These are phyloP conservation scores for Mizuhopecten yessoensis DNA, from an alignment of 1,140 invertebrate genomes.

Conservation along the genomic window DNA sequence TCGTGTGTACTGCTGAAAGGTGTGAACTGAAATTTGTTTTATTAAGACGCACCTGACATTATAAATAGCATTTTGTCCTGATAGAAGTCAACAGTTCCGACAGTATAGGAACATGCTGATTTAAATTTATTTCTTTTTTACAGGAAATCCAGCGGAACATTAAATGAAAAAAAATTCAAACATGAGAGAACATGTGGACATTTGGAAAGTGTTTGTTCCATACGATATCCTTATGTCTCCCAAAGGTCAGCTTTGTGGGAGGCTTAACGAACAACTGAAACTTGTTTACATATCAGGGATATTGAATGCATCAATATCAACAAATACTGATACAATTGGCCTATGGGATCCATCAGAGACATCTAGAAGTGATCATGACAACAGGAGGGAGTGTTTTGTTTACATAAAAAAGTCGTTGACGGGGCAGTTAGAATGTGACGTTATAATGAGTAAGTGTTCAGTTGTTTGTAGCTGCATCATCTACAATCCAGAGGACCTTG, in stretches of 20 bases:
- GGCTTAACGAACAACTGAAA: slow-evolving; percentile 43
- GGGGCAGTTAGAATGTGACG: slow-evolving; percentile 51
- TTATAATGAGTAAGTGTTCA: background rate
- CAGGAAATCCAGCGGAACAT: too few species aligned
- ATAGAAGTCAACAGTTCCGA: too few species aligned
- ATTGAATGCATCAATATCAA: background rate
- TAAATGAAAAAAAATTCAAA: background rate
- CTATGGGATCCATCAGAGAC: background rate
- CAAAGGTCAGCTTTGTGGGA: slow-evolving; percentile 53
- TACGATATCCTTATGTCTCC: slow-evolving; percentile 43
- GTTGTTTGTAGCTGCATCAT: slow-evolving; percentile 59
- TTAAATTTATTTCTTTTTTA: too few species aligned
- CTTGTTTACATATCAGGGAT: slow-evolving; percentile 55
- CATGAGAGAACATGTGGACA: background rate
- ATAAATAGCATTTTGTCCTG: too few species aligned
- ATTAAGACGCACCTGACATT: too few species aligned
- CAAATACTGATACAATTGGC: slow-evolving; percentile 11
- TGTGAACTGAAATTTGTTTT: too few species aligned
- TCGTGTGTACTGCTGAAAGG: too few species aligned
- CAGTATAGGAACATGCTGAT: too few species aligned
- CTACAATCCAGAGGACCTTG: slow-evolving; percentile 58
- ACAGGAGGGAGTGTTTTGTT: background rate
- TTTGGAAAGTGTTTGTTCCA: slow-evolving; percentile 67
- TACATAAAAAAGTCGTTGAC: slow-evolving; percentile 24
- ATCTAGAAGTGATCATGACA: background rate